Percentiles rank a stretch among this genome's conserved stretches.
Conservation (phyloP, 2,113 vertebrate genomes). For the Tyto alba region DNA sequence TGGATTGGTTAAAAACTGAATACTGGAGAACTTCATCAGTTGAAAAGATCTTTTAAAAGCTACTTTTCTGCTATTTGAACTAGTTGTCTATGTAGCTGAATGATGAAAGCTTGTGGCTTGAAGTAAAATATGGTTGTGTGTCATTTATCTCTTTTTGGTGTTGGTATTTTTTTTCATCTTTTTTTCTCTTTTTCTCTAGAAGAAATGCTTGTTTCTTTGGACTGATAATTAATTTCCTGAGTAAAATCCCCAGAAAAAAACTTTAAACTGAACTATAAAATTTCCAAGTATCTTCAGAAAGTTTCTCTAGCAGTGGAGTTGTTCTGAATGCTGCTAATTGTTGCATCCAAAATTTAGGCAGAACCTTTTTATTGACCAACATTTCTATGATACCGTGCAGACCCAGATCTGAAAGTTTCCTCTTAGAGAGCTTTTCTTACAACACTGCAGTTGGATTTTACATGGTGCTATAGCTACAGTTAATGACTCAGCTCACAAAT, state of each 20-base stretch:
- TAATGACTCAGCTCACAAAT: neutral
- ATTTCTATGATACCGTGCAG: neutral
- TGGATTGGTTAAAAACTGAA: neutral
- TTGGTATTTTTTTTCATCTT: neutral
- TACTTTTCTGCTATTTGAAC: neutral
- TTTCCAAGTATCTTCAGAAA: neutral
- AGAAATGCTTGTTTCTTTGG: neutral
- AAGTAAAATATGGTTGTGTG: neutral
- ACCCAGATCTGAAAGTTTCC: neutral
- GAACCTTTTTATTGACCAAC: neutral
- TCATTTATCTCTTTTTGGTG: neutral
- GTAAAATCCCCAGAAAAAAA: neutral
- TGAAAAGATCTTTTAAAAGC: neutral
- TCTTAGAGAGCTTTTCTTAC: neutral
- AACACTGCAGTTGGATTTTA: neutral
- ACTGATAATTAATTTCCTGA: neutral
- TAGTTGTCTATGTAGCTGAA: neutral
- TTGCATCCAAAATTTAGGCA: neutral
- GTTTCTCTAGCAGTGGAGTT: neutral
- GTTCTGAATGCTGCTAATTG: neutral
- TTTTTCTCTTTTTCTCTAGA: neutral
- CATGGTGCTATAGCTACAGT: neutral
- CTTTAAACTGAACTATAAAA: neutral
- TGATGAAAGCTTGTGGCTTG: neutral
- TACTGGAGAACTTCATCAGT: neutral